A percentile compares a stretch with the other conserved stretches of the same genome.
Evolutionary conservation across 2,888 invertebrate genomes (phyloP).

Genomic region (Lucinisca nassula): DNA sequence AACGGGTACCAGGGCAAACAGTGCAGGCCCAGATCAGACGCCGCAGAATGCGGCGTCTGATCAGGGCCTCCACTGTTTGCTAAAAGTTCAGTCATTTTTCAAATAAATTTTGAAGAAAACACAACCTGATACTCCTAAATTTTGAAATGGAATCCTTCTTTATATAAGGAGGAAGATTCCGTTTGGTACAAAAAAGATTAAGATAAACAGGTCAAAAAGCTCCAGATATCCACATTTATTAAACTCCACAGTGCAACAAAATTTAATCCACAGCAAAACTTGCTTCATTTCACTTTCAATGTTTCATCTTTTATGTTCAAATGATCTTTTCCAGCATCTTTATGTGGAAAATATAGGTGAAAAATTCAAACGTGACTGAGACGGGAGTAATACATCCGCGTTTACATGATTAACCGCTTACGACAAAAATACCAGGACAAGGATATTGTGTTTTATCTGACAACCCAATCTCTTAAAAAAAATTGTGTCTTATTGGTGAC

Average conservation of each 20-base stretch:
- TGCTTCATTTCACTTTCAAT: not conserved
- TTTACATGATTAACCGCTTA: not conserved
- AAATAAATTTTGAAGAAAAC: too few species aligned
- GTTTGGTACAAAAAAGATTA: too few species aligned
- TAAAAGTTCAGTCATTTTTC: too few species aligned
- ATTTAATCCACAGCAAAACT: not conserved
- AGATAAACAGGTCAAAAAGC: not conserved
- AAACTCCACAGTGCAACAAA: not conserved
- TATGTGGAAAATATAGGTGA: not conserved
- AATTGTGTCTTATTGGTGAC: not conserved
- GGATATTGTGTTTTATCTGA: constrained; percentile 17
- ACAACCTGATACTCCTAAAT: too few species aligned
- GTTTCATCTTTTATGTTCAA: not conserved
- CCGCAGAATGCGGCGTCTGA: too few species aligned
- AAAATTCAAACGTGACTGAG: not conserved
- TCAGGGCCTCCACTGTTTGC: too few species aligned
- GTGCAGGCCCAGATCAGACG: too few species aligned
- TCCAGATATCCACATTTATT: not conserved
- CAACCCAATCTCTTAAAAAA: not conserved
- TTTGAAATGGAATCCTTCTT: too few species aligned
- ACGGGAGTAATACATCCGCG: not conserved
- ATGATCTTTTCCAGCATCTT: not conserved
- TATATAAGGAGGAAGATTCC: too few species aligned
- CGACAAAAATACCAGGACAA: not conserved
- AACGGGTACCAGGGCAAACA: too few species aligned